Percentiles rank a stretch among this genome's conserved stretches.
Evolutionary conservation across 2,113 vertebrate genomes (phyloP).

Genomic region (Chamaetylas fuelleborni): DNA sequence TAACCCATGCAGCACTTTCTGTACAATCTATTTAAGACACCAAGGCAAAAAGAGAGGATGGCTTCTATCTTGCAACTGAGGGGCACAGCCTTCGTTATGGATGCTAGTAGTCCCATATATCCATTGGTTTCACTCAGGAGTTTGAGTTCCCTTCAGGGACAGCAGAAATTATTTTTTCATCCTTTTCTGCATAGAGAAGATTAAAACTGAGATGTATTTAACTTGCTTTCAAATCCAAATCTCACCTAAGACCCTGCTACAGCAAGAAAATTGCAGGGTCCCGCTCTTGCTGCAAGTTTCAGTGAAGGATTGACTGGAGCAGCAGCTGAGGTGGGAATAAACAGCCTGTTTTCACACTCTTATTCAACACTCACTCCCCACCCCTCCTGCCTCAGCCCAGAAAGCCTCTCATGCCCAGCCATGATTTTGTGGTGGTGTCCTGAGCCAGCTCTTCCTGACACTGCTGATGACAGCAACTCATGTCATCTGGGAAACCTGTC

Average conservation of each 20-base stretch:
- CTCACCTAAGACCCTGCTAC: not conserved
- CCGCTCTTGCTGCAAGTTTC: not conserved
- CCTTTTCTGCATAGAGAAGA: not conserved
- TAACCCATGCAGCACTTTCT: not conserved
- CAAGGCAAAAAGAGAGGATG: not conserved
- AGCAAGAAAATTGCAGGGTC: not conserved
- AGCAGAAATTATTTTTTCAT: not conserved
- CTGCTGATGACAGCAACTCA: not conserved
- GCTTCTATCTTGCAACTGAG: not conserved
- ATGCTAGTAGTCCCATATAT: not conserved
- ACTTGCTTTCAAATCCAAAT: not conserved
- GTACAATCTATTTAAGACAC: not conserved
- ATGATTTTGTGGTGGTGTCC: not conserved
- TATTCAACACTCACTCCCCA: no score
- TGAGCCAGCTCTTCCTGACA: not conserved
- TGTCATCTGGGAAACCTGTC: not conserved
- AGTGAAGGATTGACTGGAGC: not conserved
- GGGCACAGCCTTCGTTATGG: not conserved
- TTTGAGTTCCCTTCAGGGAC: not conserved
- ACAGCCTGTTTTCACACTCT: not conserved
- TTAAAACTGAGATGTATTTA: not conserved
- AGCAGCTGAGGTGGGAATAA: not conserved
- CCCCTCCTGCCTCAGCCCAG: not conserved
- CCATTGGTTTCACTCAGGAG: not conserved
- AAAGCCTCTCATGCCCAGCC: not conserved